phyloP scores from a whole-genome alignment of 2,888 invertebrate species.

The Argyra leucocephala region DNA sequence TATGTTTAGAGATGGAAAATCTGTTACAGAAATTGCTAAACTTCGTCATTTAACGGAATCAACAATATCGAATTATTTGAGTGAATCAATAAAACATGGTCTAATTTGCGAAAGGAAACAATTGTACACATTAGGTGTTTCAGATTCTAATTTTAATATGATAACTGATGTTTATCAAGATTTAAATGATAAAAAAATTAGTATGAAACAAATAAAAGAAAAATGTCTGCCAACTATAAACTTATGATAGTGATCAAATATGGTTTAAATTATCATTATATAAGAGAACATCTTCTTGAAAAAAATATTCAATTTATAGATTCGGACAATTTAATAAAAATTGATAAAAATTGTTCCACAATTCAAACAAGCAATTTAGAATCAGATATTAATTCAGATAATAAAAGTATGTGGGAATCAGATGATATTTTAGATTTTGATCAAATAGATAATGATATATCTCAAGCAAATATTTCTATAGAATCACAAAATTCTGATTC shows the following conservation, averaged over 20 bases:
- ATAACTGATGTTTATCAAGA: slow-evolving; percentile 10
- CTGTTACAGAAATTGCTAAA: slow-evolving; percentile 36
- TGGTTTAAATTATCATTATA: slow-evolving; percentile 32
- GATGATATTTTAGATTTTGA: slow-evolving; percentile 17
- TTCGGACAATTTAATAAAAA: not conserved
- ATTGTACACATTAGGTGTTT: slow-evolving; percentile 17
- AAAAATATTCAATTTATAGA: slow-evolving; percentile 18
- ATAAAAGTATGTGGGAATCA: slow-evolving; percentile 12
- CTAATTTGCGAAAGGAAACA: slow-evolving; percentile 14
- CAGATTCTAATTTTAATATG: slow-evolving; percentile 15
- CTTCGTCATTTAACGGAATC: slow-evolving; percentile 26
- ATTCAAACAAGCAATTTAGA: too few relatives aligned
- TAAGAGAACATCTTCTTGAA: slow-evolving; percentile 32
- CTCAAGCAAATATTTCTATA: slow-evolving; percentile 4
- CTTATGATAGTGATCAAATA: slow-evolving; percentile 34
- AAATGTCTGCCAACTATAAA: slow-evolving; percentile 33
- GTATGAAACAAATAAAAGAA: slow-evolving; percentile 31
- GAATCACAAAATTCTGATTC: not conserved
- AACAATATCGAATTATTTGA: slow-evolving; percentile 16
- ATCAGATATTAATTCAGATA: not conserved
- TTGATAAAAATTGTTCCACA: too few relatives aligned
- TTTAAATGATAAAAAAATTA: slow-evolving; percentile 5
- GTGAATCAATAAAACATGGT: slow-evolving; percentile 17
- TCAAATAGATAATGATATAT: slow-evolving; percentile 12
- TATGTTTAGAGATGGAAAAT: slow-evolving; percentile 39